Evolutionary conservation across 1,140 invertebrate species (phyloP).

Genomic region (Macrotrachela quadricornifera): DNA sequence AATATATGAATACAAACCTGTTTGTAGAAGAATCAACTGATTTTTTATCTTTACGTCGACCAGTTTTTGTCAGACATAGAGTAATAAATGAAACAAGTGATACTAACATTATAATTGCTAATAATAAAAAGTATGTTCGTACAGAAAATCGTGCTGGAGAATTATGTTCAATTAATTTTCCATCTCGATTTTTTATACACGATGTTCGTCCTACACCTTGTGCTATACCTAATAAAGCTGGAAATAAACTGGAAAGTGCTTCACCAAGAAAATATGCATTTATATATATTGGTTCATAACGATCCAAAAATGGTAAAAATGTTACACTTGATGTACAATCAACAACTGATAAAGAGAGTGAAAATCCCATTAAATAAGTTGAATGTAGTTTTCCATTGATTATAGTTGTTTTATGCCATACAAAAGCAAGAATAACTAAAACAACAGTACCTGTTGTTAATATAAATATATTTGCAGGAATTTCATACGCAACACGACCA

Average conservation of each 20-base stretch:
- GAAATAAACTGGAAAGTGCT: conserved; percentile 66
- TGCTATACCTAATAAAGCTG: conserved; percentile 52
- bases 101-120: background rate
- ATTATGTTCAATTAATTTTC: background rate
- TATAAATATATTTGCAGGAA: conserved; percentile 42
- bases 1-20: too few species aligned
- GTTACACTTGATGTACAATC: conserved; percentile 59
- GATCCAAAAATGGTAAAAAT: conserved; percentile 67
- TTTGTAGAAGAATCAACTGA: too few species aligned
- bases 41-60: too few species aligned
- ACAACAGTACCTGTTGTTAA: conserved; percentile 42
- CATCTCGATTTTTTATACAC: background rate
- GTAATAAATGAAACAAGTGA: too few species aligned
- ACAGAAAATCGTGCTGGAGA: background rate
- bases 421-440: conserved; percentile 46
- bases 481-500: conserved; percentile 28
- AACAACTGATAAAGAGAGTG: background rate
- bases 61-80: too few species aligned
- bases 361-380: background rate
- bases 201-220: conserved; percentile 41
- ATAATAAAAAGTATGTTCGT: background rate
- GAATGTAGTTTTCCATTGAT: conserved; percentile 29
- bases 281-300: conserved; percentile 46
- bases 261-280: conserved; percentile 45
- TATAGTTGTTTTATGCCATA: conserved; percentile 43